Base-by-base conservation (phyloP, 2,797 vertebrate genomes). In the Paratrypauchen microcephalus region DNA sequence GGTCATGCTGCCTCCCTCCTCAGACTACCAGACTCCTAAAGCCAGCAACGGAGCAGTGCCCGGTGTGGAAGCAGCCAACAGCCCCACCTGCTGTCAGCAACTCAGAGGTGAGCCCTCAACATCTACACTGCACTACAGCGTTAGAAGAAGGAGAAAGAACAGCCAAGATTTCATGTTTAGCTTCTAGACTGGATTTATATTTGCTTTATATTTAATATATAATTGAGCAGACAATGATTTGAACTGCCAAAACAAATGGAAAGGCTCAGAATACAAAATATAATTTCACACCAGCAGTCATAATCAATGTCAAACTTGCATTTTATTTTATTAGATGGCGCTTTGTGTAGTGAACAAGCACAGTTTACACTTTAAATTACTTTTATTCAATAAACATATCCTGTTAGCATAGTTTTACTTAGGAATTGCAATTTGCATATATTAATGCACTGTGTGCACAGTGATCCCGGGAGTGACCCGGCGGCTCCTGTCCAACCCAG, bases 391-490 rank as follows among this genome's bases (percentile, higher is more conserved):
- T 32, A 32, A 6, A 32, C 7, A 6, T 32, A 32, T 6, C 30
- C 32, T 32, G 6, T 32, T 32, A 32, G 32, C 32, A 7, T 32
- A 7, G 32, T 32, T 32, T 32, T 32, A 32, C 5, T 32, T 32
- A 6, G 32, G 32, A 32, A 7, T 32, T 7, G 32, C 6, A 6
- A 7, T 32, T 6, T 32, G 32, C 28, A 30, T 30, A 32, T 32
- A 4, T 32, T 6, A 32, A 32, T 32, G 5, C 5, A 30, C 36
- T 56, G 55, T 28, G 57, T 59, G 16, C 8, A 16, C 75, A 99
- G 98, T 99, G 88, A 99, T 99, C 88, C 98, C 97, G 1, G 96
- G 95, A 85, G 97, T 99, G 85, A 99, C 98, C 62, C 98, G 95
- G 90, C 96, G 97, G 83, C 92, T 99, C 77, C 94, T 99, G 36